Evolutionary conservation across 2,888 invertebrate species (phyloP), one percentile per base, ranked within the genome.

Genomic region (Cantharis rustica): DNA sequence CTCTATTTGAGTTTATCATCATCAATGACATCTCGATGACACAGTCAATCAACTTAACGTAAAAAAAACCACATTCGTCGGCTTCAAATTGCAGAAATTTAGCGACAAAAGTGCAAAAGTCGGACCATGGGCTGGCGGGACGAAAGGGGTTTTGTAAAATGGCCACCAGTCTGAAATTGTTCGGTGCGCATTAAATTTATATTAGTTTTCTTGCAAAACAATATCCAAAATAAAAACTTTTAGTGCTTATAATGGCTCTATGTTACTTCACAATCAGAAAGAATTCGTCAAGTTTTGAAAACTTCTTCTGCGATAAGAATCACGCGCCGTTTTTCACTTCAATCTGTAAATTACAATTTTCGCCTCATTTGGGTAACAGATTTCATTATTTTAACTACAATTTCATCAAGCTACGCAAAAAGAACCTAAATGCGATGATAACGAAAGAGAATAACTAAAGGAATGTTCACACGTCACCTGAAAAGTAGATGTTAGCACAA

Each of bases 121-220:
- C 87, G 86, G 85, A 82, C 84, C 79, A 83, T 77, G 82, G 81
- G 82, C 80, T 72, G 76, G 83, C 80, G 83, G 79, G 84, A 84
- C 81, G 83, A 80, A 82, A 82, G 84, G 84, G 85, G 82, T 82
- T 81, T 80, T 81, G 84, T 86, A 87, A 87, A 86, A 87, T 87
- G 87, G 87, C 86, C 84, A 86, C 86, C 83, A 82, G 83, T 72
- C 75, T 72, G 70, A 71, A 77, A 69, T 61, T 75, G 62, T 83
- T 80, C 81, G 80, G 80, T 84, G 84, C 83, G 84, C 83, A 83
- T 82, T 82, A 73, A 68, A 74, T 75, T 72, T 75, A 75, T 75
- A 73, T 71, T 68, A 61, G 63, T 78, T 75, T 79, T 79, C 70
- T 68, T 13, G 10, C 27, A 16, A 66, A 64, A 71, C 26, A 16